Conservation (phyloP, 2,888 invertebrate genomes). For the Sepiola atlantica region DNA sequence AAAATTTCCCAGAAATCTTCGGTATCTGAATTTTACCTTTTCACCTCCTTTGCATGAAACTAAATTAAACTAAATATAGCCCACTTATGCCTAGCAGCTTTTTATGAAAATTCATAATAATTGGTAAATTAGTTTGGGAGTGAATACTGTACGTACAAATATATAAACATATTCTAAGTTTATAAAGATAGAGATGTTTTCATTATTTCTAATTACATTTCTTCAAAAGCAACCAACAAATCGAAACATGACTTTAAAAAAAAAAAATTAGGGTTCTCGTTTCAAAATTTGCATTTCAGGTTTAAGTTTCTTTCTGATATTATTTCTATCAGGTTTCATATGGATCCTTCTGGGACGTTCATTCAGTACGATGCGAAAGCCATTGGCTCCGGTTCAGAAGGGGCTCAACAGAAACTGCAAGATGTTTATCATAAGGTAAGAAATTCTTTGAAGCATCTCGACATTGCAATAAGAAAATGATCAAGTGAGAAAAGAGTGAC, state of each 20-base stretch:
- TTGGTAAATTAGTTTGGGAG: too few relatives aligned
- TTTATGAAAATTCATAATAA: too few relatives aligned
- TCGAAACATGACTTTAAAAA: background rate
- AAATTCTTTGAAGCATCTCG: background rate
- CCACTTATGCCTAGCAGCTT: too few relatives aligned
- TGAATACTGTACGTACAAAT: too few relatives aligned
- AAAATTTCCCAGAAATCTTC: too few relatives aligned
- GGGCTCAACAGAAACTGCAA: slow-evolving; percentile 94
- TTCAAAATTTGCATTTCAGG: background rate
- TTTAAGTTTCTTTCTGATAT: background rate
- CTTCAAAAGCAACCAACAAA: background rate
- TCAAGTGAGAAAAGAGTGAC: too few relatives aligned
- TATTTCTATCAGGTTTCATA: slow-evolving; percentile 81
- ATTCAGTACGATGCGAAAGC: slow-evolving; percentile 98
- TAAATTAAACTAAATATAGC: too few relatives aligned
- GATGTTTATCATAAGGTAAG: slow-evolving; percentile 80
- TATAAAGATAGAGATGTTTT: too few relatives aligned
- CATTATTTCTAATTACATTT: background rate
- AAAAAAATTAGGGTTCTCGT: background rate
- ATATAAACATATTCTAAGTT: too few relatives aligned
- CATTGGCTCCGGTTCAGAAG: slow-evolving; percentile 99
- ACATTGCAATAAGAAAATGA: too few relatives aligned
- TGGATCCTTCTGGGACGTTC: slow-evolving; percentile 99
- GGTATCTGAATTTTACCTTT: too few relatives aligned
- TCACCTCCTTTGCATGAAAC: too few relatives aligned